A percentile compares a stretch with the other conserved stretches of the same genome.
Conservation (phyloP, 2,888 invertebrate genomes). For the Drosophila nr. fundita region DNA sequence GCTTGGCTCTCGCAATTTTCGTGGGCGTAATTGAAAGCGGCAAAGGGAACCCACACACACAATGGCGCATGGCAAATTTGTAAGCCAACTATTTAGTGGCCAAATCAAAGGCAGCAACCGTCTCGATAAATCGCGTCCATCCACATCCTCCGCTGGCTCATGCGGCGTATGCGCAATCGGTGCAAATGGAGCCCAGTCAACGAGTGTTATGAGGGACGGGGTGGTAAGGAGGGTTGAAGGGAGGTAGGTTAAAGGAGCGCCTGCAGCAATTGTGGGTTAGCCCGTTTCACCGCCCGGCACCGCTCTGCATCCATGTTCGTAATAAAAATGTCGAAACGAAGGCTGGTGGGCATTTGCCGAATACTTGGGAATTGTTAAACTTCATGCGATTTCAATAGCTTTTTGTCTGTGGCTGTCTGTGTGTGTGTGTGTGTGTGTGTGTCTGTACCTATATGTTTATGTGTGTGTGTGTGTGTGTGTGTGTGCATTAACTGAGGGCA, state of each 20-base stretch:
- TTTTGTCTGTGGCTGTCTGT: conserved; percentile 22
- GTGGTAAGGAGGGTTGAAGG: no score
- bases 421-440: conserved; percentile 19
- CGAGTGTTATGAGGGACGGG: not conserved
- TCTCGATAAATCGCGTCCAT: conserved; percentile 51
- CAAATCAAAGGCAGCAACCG: conserved; percentile 62
- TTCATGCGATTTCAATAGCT: conserved; percentile 64
- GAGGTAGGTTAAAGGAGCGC: not conserved
- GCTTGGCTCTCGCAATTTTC: conserved; percentile 26
- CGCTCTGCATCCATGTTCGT: conserved; percentile 12
- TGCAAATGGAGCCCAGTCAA: conserved; percentile 32
- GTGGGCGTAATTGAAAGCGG: conserved; percentile 78
- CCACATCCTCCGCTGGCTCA: conserved; percentile 26
- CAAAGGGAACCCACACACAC: conserved; percentile 36
- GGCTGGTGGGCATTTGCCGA: conserved; percentile 72
- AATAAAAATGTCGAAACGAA: conserved; percentile 74
- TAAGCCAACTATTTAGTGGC: conserved; percentile 76
- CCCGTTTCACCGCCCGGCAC: not conserved
- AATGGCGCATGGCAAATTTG: conserved; percentile 70
- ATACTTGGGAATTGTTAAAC: conserved; percentile 60
- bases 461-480: conserved; percentile 15
- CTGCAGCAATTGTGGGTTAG: conserved; percentile 48
- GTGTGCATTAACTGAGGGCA: conserved; percentile 38
- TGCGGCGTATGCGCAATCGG: conserved; percentile 73
- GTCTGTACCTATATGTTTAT: conserved; percentile 11